Conservation (phyloP, 1,140 invertebrate genomes). For the Drosophila sproati region DNA sequence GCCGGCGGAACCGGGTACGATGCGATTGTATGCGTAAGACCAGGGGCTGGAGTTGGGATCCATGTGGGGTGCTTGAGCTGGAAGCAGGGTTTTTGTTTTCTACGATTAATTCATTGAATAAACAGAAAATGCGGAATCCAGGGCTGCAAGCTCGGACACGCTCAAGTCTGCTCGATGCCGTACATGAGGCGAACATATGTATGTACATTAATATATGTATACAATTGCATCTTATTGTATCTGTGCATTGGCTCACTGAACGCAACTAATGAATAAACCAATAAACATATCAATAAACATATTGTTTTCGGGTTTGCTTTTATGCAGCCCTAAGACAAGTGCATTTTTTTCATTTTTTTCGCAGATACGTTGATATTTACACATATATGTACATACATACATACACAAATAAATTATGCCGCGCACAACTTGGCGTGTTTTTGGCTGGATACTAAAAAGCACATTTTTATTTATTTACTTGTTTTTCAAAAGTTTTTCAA, state of each 20-base stretch:
- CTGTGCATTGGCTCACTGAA: background rate
- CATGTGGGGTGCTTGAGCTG: constrained; percentile 60
- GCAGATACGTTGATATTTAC: constrained; percentile 47
- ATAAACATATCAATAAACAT: background rate
- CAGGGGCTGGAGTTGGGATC: constrained; percentile 83
- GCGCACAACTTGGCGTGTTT: constrained; percentile 45
- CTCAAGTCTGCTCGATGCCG: constrained; percentile 7
- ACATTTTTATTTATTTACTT: constrained; percentile 8
- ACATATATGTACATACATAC: constrained; percentile 56
- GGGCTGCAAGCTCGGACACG: constrained; percentile 12
- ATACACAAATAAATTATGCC: constrained; percentile 52
- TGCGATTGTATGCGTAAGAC: constrained; percentile 83
- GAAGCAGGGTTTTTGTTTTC: constrained; percentile 26
- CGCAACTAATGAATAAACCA: background rate
- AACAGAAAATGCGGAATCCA: constrained; percentile 19
- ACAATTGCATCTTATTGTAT: background rate
- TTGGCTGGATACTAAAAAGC: background rate
- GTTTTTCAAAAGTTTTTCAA: constrained; percentile 1
- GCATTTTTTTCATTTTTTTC: constrained; percentile 35
- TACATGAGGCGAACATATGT: background rate
- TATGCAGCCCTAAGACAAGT: constrained; percentile 31
- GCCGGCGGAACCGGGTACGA: constrained; percentile 74
- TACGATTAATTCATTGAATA: background rate
- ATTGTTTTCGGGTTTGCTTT: background rate
- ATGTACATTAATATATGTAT: constrained; percentile 11